Conservation (phyloP, 2,113 vertebrate genomes). For the Vireo altiloquus region DNA sequence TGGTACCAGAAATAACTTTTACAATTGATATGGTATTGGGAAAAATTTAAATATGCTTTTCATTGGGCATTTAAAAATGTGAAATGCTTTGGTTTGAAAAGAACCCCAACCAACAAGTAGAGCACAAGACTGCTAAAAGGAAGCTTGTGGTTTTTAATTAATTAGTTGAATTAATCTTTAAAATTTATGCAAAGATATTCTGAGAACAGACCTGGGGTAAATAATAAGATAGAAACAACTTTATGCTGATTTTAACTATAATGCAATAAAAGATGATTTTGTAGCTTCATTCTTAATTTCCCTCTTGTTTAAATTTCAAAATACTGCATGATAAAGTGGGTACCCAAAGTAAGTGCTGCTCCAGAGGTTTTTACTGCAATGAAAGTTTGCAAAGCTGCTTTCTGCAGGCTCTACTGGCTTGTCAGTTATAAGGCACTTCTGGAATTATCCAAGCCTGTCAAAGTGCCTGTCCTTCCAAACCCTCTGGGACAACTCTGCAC, state of each 20-base stretch:
- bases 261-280: not conserved
- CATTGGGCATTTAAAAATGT: not conserved
- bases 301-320: not conserved
- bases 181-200: not conserved
- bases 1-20: not conserved
- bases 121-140: not conserved
- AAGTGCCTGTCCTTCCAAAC: not conserved
- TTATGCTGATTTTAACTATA: not conserved
- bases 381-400: not conserved
- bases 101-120: not conserved
- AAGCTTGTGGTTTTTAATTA: not conserved
- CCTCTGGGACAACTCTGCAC: not conserved
- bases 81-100: not conserved
- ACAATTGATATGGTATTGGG: not conserved
- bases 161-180: not conserved
- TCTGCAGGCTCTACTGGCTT: not conserved
- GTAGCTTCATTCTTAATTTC: not conserved
- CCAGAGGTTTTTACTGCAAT: not conserved
- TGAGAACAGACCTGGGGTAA: not conserved
- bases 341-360: not conserved
- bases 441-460: not conserved
- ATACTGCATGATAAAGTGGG: not conserved
- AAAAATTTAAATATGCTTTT: not conserved
- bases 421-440: not conserved
- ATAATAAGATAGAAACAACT: not conserved